These are phyloP conservation scores for Heteropelma amictum DNA, from an alignment of 2,888 invertebrate species.

Conservation along the genomic window DNA sequence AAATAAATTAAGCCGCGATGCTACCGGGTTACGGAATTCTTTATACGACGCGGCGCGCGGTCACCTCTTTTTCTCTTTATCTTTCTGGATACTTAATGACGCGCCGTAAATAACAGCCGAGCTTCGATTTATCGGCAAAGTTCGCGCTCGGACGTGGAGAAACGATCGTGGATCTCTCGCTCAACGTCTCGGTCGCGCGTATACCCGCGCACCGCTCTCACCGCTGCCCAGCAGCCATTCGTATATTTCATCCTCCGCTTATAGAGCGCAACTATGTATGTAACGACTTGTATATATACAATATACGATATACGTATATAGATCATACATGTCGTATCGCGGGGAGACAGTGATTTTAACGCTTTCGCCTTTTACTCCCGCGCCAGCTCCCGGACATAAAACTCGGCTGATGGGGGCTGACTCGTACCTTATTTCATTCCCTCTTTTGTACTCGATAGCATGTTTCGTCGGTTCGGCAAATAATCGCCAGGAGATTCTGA, in stretches of 20 bases:
- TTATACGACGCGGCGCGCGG: slow-evolving; percentile 50
- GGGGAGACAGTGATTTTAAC: slow-evolving; percentile 46
- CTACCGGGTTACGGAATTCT: slow-evolving; percentile 70
- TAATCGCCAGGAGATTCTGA: neutral
- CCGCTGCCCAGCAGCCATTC: slow-evolving; percentile 46
- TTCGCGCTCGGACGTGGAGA: slow-evolving; percentile 55
- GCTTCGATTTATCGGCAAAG: slow-evolving; percentile 67
- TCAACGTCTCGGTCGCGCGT: neutral
- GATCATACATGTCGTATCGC: slow-evolving; percentile 37
- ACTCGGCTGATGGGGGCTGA: slow-evolving; percentile 12
- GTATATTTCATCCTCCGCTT: slow-evolving; percentile 52
- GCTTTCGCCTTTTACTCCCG: slow-evolving; percentile 42
- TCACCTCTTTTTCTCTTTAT: slow-evolving; percentile 37
- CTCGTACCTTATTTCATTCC: slow-evolving; percentile 33
- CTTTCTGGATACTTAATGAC: slow-evolving; percentile 66
- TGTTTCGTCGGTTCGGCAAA: neutral
- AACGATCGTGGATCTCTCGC: slow-evolving; percentile 51
- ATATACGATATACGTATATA: neutral
- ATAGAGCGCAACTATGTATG: slow-evolving; percentile 35
- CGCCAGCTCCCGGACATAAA: slow-evolving; percentile 43
- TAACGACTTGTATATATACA: neutral
- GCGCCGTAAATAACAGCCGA: slow-evolving; percentile 70
- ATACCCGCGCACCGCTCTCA: slow-evolving; percentile 33
- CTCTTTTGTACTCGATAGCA: neutral
- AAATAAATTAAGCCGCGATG: slow-evolving; percentile 74